Percentiles rank a stretch among this genome's conserved stretches.
These are phyloP conservation scores for Neoniphon sammara DNA, from an alignment of 2,797 vertebrate genomes.

Conservation along the genomic window DNA sequence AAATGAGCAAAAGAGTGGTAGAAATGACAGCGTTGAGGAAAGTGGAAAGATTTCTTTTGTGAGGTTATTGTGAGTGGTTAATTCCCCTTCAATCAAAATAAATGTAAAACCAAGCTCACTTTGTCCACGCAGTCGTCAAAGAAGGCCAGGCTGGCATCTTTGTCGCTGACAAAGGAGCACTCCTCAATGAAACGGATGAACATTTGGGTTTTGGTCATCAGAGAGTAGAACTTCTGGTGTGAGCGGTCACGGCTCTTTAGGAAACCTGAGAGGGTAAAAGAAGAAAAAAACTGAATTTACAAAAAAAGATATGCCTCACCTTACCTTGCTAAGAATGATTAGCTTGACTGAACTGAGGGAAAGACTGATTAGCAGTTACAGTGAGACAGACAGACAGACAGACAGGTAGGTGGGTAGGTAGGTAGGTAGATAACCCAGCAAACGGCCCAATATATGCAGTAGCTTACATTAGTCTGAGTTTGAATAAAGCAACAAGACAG, in stretches of 20 bases:
- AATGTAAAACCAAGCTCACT: conserved; percentile 79
- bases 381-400: too few species aligned
- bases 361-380: not conserved
- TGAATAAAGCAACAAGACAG: not conserved
- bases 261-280: conserved; percentile 84
- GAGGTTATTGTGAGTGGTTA: not conserved
- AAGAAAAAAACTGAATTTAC: too few species aligned
- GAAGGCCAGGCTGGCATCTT: conserved; percentile 96
- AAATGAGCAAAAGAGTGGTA: conserved; percentile 15
- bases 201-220: conserved; percentile 99
- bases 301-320: too few species aligned
- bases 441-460: not conserved
- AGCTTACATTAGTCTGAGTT: conserved; percentile 1
- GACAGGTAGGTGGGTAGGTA: too few species aligned
- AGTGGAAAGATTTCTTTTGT: not conserved
- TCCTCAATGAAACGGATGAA: conserved; percentile 99
- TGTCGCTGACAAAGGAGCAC: conserved; percentile 98
- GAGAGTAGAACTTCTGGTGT: conserved; percentile 97
- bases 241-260: conserved; percentile 96
- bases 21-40: conserved; percentile 12
- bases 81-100: conserved; percentile 18
- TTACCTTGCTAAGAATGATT: not conserved
- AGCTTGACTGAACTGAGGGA: not conserved
- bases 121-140: conserved; percentile 99
- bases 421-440: too few species aligned